A percentile compares a stretch with the other conserved stretches of the same genome.
Conservation (phyloP, 2,113 vertebrate genomes). For the Cochlearius cochlearius region DNA sequence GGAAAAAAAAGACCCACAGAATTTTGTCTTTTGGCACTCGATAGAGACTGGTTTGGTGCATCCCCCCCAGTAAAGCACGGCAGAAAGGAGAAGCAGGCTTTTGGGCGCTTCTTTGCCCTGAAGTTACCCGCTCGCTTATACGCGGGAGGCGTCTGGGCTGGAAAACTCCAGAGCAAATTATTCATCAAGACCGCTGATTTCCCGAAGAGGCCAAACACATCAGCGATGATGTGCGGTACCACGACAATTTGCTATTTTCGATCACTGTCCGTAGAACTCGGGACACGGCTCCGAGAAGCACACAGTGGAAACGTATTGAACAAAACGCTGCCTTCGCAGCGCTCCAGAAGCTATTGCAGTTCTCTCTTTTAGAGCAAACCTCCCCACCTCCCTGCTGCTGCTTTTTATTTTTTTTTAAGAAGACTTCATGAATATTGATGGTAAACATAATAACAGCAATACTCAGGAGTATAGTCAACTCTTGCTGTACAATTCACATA, state of each 20-base stretch:
- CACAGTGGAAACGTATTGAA: neutral
- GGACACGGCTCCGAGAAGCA: neutral
- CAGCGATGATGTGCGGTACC: neutral
- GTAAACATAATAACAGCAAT: constrained; percentile 58
- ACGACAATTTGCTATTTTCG: neutral
- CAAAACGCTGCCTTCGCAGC: rapidly evolving
- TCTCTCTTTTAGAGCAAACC: neutral
- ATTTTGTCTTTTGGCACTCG: neutral
- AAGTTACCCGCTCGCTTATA: neutral
- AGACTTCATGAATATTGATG: constrained; percentile 46
- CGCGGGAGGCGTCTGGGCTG: neutral
- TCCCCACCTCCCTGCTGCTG: neutral
- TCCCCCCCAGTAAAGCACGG: neutral
- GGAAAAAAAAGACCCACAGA: neutral
- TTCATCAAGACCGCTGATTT: neutral
- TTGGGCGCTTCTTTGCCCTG: neutral
- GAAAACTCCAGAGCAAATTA: constrained; percentile 14
- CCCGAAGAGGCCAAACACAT: neutral
- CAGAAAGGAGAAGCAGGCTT: neutral
- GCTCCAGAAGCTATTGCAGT: neutral
- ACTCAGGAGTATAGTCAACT: constrained; percentile 31
- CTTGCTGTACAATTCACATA: constrained; percentile 43
- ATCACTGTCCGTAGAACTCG: neutral
- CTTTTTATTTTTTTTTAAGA: neutral
- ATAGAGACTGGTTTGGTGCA: neutral